Base-by-base conservation (phyloP, 1,140 invertebrate species). In the Stegodyphus mimosarum region DNA sequence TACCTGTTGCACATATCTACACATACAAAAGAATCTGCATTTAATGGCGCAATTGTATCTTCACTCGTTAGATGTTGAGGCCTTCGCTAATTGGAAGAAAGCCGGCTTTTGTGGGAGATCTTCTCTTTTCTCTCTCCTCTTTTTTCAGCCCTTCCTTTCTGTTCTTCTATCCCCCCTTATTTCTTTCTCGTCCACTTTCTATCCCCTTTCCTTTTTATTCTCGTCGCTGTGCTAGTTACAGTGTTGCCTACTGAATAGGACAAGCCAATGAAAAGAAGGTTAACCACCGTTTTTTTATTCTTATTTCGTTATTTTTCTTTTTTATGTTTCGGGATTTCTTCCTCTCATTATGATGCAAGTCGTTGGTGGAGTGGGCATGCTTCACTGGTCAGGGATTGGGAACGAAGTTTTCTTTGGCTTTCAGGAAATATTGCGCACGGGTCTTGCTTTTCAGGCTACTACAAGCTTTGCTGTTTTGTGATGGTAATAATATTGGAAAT, bases 241-340 rank as follows among this genome's bases (percentile, higher is more conserved):
- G 33, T 33, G 33, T 33, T 33, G 33, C 51, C 17, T 18, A 48
- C 60, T 74, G 72, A 74, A 74, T 74, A 50, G 72, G 72, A 55
- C 51, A 53, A 48, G 72, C 72, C 70, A 74, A 74, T 74, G 72
- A 63, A 74, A 74, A 33, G 52, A 53, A 60, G 72, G 72, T 74
- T 74, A 74, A 74, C 72, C 72, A 74, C 72, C 52, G 60, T 60
- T 74, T 74, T 74, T 74, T 18, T 53, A 55, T 74, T 60, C 51
- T 51, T 55, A 48, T 49, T 53, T 33, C 60, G 1, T 63, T 63
- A 63, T 10, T 11, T 11, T 74, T 51, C 72, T 33, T 17, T 53
- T 55, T 53, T 48, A 51, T 74, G 51, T n/a, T n/a, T 63, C 52
- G 9, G 18, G 72, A 48, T 33, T 33, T 33, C 33, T 33, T 33